A percentile compares a stretch with the other conserved stretches of the same genome.
These are phyloP conservation scores for Drosophila multiciliata DNA, from an alignment of 2,888 invertebrate species.

Conservation along the genomic window DNA sequence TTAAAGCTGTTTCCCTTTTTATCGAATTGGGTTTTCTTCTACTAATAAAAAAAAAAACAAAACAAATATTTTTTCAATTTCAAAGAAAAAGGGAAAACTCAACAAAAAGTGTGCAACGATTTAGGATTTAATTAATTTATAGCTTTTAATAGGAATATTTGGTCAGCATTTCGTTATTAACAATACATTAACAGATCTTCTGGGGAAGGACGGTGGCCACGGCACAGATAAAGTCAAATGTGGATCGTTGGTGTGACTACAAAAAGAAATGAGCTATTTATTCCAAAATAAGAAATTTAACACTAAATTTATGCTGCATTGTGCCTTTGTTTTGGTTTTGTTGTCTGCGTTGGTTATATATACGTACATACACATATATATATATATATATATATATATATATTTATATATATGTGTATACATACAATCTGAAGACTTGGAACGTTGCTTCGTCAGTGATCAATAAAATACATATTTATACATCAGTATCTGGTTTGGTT, in stretches of 20 bases:
- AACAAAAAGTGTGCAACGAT: not conserved
- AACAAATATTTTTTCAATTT: not conserved
- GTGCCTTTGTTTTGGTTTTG: constrained; percentile 31
- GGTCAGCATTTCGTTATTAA: constrained; percentile 1
- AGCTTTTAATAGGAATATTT: constrained; percentile 22
- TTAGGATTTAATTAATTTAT: constrained; percentile 31
- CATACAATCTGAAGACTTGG: constrained; percentile 24
- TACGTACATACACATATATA: constrained; percentile 4
- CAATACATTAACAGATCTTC: not conserved
- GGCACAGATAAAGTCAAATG: not conserved
- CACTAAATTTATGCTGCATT: constrained; percentile 64
- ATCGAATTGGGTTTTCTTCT: not conserved
- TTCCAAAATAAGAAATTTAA: constrained; percentile 74
- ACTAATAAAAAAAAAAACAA: not conserved
- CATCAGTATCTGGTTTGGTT: not conserved
- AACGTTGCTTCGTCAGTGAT: constrained; percentile 34
- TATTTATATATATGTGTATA: constrained; percentile 17
- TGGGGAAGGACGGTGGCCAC: not conserved
- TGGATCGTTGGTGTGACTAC: constrained; percentile 40
- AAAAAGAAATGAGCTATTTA: constrained; percentile 56
- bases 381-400: constrained; percentile 16
- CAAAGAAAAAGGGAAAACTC: not conserved
- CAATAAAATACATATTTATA: constrained; percentile 13
- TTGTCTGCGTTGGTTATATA: constrained; percentile 31
- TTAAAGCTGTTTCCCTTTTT: not conserved